phyloP scores from a whole-genome alignment of 2,888 invertebrate species.

The Polydrusus tereticollis region DNA sequence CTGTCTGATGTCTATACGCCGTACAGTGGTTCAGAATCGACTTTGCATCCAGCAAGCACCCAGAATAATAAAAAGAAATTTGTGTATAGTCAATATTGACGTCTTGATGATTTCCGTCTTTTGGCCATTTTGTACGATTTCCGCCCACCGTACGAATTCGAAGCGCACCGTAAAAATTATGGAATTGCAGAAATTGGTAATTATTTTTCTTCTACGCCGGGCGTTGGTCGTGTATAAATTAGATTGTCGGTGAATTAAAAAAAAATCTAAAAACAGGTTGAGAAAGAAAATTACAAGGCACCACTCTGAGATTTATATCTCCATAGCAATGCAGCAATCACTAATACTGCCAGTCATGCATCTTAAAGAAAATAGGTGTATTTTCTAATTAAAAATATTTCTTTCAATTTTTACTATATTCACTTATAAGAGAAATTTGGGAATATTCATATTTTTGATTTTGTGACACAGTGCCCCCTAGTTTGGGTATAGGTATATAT shows the following conservation, averaged over 20 bases:
- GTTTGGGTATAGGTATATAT: no score
- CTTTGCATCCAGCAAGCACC: not conserved
- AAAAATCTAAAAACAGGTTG: conserved; percentile 14
- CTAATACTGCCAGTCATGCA: no score
- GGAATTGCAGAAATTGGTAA: conserved; percentile 17
- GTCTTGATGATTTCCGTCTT: not conserved
- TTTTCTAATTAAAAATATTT: no score
- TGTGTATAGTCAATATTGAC: not conserved
- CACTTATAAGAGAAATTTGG: no score
- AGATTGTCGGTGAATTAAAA: conserved; percentile 14
- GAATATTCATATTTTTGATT: no score
- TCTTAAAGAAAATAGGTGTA: no score
- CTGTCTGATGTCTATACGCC: conserved; percentile 1
- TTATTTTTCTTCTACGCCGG: conserved; percentile 17
- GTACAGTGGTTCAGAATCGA: not conserved
- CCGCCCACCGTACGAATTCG: not conserved
- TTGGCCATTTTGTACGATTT: not conserved
- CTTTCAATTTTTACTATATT: no score
- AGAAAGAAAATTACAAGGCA: conserved; percentile 18
- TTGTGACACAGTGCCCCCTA: no score
- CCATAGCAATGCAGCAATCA: no score
- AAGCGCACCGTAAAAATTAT: conserved; percentile 11
- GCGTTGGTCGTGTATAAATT: conserved; percentile 26
- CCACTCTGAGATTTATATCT: no score
- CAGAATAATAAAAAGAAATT: not conserved